phyloP scores from a whole-genome alignment of 2,888 invertebrate species.

The Troides oblongomaculatus region DNA sequence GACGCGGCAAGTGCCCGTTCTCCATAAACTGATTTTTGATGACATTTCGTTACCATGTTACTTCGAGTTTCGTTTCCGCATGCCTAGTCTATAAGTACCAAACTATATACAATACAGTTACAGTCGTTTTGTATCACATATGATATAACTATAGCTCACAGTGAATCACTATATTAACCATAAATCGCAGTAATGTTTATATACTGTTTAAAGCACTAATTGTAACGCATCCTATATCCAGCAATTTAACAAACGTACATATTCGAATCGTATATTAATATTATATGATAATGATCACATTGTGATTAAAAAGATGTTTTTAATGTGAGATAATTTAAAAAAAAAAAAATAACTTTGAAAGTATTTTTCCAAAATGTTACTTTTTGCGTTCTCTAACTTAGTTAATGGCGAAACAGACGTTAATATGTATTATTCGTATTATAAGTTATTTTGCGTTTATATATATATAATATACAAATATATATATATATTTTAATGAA shows the following conservation, averaged over 20 bases:
- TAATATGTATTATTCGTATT: conserved; percentile 56
- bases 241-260: conserved; percentile 38
- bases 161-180: conserved; percentile 41
- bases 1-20: conserved; percentile 46
- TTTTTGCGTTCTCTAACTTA: conserved; percentile 70
- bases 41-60: conserved; percentile 36
- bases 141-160: conserved; percentile 19
- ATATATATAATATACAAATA: conserved; percentile 36
- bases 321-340: conserved; percentile 71
- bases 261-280: conserved; percentile 55
- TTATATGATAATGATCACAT: conserved; percentile 68
- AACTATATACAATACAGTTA: conserved; percentile 53
- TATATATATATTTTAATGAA: conserved; percentile 46
- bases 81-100: conserved; percentile 75
- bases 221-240: conserved; percentile 45
- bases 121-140: conserved; percentile 40
- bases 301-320: conserved; percentile 77
- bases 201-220: conserved; percentile 42
- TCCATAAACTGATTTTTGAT: conserved; percentile 55
- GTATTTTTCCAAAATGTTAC: conserved; percentile 76
- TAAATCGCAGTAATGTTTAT: conserved; percentile 34
- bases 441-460: conserved; percentile 62
- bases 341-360: conserved; percentile 61
- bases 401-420: conserved; percentile 60
- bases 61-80: conserved; percentile 49